Percentiles rank a stretch among this genome's conserved stretches.
These are phyloP conservation scores for Trissolcus brochymenae DNA, from an alignment of 2,888 invertebrate species.

Conservation along the genomic window DNA sequence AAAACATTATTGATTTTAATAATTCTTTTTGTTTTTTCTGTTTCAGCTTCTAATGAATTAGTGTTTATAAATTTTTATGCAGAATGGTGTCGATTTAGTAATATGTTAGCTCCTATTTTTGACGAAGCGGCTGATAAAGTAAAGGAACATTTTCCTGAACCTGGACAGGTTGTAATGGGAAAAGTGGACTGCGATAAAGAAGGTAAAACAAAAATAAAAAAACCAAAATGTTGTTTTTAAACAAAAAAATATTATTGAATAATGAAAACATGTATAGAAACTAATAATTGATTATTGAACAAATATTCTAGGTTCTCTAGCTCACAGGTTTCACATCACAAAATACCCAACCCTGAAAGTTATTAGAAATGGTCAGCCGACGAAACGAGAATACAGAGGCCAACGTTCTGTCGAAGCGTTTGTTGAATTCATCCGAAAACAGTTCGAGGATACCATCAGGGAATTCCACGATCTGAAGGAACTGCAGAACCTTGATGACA, in stretches of 20 bases:
- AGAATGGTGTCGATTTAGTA: constrained; percentile 99
- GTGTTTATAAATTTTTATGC: constrained; percentile 99
- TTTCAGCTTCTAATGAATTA: constrained; percentile 93
- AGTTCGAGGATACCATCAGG: constrained; percentile 90
- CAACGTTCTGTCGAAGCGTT: constrained; percentile 94
- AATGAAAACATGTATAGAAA: neutral
- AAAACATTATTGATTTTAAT: neutral
- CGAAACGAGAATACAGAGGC: constrained; percentile 93
- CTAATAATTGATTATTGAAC: neutral
- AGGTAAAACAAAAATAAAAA: constrained; percentile 75
- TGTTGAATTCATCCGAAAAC: constrained; percentile 90
- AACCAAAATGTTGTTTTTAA: neutral
- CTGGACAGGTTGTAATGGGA: constrained; percentile 93
- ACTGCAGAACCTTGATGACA: constrained; percentile 85
- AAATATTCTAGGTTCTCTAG: constrained; percentile 80
- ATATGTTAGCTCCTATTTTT: constrained; percentile 96
- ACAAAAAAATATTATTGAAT: neutral
- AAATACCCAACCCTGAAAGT: constrained; percentile 99
- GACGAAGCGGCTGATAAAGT: constrained; percentile 96
- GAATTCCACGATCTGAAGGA: constrained; percentile 86
- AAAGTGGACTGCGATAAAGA: constrained; percentile 98
- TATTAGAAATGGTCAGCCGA: constrained; percentile 92
- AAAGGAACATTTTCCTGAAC: constrained; percentile 85
- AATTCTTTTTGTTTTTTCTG: constrained; percentile 13
- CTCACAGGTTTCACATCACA: constrained; percentile 94